Evolutionary conservation across 2,888 invertebrate species (phyloP), one percentile per base, ranked within the genome.

Genomic region (Pogonocherus hispidulus): DNA sequence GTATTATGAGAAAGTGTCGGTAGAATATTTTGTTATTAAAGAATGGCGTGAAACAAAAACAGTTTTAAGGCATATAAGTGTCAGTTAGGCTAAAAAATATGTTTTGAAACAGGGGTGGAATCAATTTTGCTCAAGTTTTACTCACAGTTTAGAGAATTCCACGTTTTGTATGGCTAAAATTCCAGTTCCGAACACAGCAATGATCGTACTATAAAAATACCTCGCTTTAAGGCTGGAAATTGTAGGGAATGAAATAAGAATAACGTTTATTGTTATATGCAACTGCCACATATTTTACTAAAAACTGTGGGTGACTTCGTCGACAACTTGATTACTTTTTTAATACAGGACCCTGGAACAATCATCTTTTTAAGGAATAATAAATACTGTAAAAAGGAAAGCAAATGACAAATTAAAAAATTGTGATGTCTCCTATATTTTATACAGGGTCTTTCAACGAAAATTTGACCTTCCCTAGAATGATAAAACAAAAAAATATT

Each of bases 81-180:
- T n/a, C 41, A 41, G n/a, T 16, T n/a, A 41, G n/a, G 41, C 41
- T 14, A 41, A 41, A 41, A 41, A 41, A 14, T 41, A 41, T 5
- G 41, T n/a, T 41, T 41, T 14, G 1, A 41, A 41, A 9, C 1
- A n/a, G 41, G 41, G 41, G 41, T 41, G 14, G 41, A 41, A 41
- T 41, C 14, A 14, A 41, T 41, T n/a, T 14, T n/a, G 16, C n/a
- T 5, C 11, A 16, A 41, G n/a, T 41, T 14, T n/a, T 63, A 59
- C 57, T 63, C 63, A 67, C 62, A 67, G 65, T 70, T 65, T 41
- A 22, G 37, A 51, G 55, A 65, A 67, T 67, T 67, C 66, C 66
- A 67, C 49, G 60, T 68, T 67, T 57, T 18, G 63, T 66, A 32
- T 59, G 54, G 64, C 67, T 67, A 70, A 57, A 67, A 71, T 59